Conservation (phyloP, 2,113 vertebrate species). For the Corythornis cristatus region DNA sequence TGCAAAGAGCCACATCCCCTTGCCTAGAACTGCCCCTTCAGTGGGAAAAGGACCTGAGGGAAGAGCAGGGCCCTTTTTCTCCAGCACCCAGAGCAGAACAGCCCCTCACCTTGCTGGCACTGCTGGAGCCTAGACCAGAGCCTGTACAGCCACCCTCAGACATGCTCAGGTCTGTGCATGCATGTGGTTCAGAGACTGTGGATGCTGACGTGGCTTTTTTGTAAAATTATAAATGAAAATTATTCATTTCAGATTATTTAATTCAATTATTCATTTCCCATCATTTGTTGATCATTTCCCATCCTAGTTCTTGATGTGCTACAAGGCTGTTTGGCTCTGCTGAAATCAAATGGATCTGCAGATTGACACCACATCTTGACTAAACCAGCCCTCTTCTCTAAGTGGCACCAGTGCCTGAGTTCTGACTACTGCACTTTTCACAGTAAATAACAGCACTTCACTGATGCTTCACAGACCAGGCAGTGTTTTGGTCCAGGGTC, state of each 20-base stretch:
- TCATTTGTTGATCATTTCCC: background rate
- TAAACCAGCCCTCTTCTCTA: background rate
- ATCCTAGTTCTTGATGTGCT: background rate
- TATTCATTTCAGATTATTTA: no score
- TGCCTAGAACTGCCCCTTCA: background rate
- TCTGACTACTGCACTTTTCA: background rate
- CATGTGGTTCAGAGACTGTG: background rate
- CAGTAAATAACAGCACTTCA: background rate
- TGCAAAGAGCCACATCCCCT: background rate
- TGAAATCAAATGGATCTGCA: background rate
- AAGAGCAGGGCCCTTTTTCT: background rate
- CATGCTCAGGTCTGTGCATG: fast-evolving
- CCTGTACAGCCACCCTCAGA: background rate
- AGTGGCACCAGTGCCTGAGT: background rate
- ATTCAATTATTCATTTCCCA: background rate
- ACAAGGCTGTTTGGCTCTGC: background rate
- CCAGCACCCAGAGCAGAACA: background rate
- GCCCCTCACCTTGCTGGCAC: background rate
- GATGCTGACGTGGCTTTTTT: background rate
- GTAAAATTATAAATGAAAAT: no score
- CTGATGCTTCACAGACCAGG: background rate
- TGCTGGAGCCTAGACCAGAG: background rate
- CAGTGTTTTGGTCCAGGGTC: background rate
- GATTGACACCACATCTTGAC: background rate
- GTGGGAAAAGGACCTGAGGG: background rate